These are phyloP conservation scores for Anguilla anguilla DNA, from an alignment of 2,797 vertebrate species.

Conservation along the genomic window DNA sequence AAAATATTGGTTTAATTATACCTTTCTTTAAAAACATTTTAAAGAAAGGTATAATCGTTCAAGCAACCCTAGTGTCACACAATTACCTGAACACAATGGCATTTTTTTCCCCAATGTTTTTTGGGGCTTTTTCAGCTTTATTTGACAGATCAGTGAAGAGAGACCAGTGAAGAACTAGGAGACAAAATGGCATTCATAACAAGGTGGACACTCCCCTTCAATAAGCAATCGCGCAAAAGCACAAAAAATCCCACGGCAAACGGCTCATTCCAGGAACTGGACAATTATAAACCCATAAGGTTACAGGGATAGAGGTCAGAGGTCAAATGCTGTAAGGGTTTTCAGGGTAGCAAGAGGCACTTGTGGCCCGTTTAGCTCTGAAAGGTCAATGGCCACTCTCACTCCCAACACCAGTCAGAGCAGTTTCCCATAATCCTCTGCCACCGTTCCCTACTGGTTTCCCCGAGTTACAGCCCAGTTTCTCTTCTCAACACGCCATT, in stretches of 20 bases:
- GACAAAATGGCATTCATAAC: not conserved
- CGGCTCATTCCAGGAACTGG: not conserved
- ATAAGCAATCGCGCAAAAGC: not conserved
- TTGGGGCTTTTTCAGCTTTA: too few relatives aligned
- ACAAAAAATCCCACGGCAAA: not conserved
- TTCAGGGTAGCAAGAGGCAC: not conserved
- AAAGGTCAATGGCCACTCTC: not conserved
- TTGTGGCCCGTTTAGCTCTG: not conserved
- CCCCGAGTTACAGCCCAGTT: not conserved
- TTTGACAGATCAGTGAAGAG: too few relatives aligned
- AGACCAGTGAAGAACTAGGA: too few relatives aligned
- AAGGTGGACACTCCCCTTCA: not conserved
- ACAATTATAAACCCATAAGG: not conserved
- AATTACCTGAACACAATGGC: not conserved
- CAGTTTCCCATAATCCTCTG: not conserved
- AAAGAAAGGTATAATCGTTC: too few relatives aligned
- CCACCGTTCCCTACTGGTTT: not conserved
- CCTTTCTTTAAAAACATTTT: not conserved
- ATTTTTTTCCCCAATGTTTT: too few relatives aligned
- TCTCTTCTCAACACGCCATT: not conserved
- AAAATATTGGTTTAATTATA: not conserved
- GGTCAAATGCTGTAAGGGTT: not conserved
- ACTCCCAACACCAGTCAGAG: not conserved
- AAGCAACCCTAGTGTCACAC: not conserved
- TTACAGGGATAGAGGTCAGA: not conserved